phyloP scores from a whole-genome alignment of 2,888 invertebrate species.

The Smittia aterrima region DNA sequence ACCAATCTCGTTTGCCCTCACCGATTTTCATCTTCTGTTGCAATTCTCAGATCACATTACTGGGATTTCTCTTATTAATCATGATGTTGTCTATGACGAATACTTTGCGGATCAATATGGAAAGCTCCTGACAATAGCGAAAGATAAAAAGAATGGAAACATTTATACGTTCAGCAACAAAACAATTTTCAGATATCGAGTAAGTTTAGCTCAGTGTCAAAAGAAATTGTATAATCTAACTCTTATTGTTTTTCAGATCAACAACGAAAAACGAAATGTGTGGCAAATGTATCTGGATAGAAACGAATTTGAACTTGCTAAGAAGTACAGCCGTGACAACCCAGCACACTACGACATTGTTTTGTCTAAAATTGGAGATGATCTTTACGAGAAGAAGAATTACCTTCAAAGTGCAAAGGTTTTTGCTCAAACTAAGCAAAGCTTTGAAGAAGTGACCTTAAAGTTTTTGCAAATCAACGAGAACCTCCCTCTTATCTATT shows the following conservation, averaged over 20 bases:
- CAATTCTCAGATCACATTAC: conserved; percentile 80
- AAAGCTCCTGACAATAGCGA: conserved; percentile 73
- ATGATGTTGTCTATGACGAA: conserved; percentile 84
- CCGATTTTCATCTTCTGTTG: conserved; percentile 86
- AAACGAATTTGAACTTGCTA: conserved; percentile 82
- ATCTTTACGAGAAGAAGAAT: conserved; percentile 73
- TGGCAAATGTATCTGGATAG: conserved; percentile 87
- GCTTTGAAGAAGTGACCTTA: conserved; percentile 91
- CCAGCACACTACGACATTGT: conserved; percentile 79
- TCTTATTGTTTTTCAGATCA: conserved; percentile 44
- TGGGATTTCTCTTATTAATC: conserved; percentile 80
- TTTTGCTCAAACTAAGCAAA: conserved; percentile 85
- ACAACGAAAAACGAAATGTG: conserved; percentile 79
- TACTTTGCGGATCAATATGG: conserved; percentile 77
- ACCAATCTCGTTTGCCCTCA: conserved; percentile 76
- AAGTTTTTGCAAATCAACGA: conserved; percentile 82
- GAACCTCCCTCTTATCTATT: conserved; percentile 82
- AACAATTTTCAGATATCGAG: conserved; percentile 80
- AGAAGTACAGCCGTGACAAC: conserved; percentile 77
- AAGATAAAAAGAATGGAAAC: conserved; percentile 72
- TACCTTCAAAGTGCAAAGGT: conserved; percentile 81
- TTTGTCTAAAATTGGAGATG: conserved; percentile 83
- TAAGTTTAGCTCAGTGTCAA: conserved; percentile 51
- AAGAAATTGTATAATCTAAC: not conserved
- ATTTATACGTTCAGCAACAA: conserved; percentile 87